phyloP scores from a whole-genome alignment of 1,140 invertebrate genomes.

The Plodia interpunctella region DNA sequence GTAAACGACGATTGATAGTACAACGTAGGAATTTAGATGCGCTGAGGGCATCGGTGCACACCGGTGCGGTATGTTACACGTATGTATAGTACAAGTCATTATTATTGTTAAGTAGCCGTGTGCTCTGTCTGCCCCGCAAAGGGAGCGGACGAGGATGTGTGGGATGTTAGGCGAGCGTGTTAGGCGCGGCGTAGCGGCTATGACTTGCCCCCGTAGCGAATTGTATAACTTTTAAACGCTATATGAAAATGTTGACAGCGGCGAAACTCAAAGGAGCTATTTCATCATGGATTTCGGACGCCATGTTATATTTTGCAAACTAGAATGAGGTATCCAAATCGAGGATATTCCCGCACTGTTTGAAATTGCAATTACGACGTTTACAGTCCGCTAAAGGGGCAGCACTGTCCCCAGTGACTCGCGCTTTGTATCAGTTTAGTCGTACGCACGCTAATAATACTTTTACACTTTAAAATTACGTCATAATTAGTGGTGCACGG shows the following conservation, averaged over 20 bases:
- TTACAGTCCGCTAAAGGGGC: neutral
- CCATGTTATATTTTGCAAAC: too few relatives aligned
- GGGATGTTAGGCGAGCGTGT: neutral
- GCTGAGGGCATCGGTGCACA: neutral
- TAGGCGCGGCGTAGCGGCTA: neutral
- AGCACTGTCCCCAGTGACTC: neutral
- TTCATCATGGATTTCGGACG: too few relatives aligned
- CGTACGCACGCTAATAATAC: constrained; percentile 32
- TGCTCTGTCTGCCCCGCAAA: neutral
- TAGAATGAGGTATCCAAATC: neutral
- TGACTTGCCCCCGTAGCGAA: neutral
- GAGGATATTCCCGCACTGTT: neutral
- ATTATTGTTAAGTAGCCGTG: neutral
- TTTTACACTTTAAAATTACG: constrained; percentile 13
- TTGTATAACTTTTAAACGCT: neutral
- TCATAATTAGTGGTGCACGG: constrained; percentile 17
- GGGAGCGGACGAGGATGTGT: neutral
- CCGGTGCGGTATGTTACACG: neutral
- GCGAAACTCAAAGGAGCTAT: too few relatives aligned
- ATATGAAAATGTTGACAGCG: neutral
- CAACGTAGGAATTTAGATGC: neutral
- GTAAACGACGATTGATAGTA: neutral
- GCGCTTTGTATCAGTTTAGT: constrained; percentile 27
- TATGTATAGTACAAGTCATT: constrained; percentile 6
- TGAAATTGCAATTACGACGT: neutral